These are phyloP conservation scores for Drosophila tristis DNA, from an alignment of 1,140 invertebrate species.

Conservation along the genomic window DNA sequence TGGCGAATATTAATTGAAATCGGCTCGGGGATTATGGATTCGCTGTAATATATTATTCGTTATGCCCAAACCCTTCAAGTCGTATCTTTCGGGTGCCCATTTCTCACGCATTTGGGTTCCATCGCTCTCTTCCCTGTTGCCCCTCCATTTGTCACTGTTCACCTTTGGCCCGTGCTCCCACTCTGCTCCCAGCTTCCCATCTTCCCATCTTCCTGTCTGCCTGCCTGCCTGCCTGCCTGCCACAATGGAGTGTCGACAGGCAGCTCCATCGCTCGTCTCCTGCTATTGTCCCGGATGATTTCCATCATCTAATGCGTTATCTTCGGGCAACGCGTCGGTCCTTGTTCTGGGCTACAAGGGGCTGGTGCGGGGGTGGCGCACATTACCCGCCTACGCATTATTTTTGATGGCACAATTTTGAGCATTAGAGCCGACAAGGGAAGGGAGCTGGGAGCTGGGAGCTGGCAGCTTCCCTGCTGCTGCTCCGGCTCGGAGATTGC, in stretches of 20 bases:
- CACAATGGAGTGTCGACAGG: conserved; percentile 43
- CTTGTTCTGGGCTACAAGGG: not conserved
- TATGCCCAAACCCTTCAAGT: conserved; percentile 19
- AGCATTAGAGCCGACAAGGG: conserved; percentile 26
- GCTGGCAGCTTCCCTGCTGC: not conserved
- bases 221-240: not conserved
- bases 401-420: conserved; percentile 79
- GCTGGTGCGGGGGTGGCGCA: not conserved
- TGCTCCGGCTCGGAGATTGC: conserved; percentile 46
- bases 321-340: conserved; percentile 13
- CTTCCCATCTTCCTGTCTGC: not conserved
- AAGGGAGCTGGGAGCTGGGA: too few species aligned
- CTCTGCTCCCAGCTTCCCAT: too few species aligned
- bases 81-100: not conserved
- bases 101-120: not conserved
- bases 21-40: not conserved
- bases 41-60: conserved; percentile 13
- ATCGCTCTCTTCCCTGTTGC: conserved; percentile 18
- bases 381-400: conserved; percentile 61
- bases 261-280: not conserved
- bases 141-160: conserved; percentile 48
- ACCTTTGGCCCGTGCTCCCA: conserved; percentile 24
- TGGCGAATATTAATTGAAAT: not conserved
- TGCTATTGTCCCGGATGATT: conserved; percentile 48
- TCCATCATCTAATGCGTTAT: conserved; percentile 60